These are phyloP conservation scores for Pristis pectinata DNA, from an alignment of 2,797 vertebrate genomes.

Conservation along the genomic window DNA sequence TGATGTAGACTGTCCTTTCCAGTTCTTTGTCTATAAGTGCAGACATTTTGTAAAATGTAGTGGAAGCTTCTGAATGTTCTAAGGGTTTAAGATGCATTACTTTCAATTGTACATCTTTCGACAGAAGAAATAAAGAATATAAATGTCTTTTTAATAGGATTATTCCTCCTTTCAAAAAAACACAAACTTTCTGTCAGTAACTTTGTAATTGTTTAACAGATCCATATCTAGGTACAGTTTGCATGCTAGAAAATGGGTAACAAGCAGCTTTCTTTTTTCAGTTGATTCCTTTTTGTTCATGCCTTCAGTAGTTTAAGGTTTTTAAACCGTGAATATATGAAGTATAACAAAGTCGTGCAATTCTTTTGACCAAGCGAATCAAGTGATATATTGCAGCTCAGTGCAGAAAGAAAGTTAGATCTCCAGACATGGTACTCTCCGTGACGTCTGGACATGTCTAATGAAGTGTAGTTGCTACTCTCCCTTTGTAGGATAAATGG, in stretches of 20 bases:
- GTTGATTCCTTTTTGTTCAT: background rate
- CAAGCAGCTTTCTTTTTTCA: background rate
- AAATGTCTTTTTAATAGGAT: no score
- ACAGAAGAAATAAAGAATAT: background rate
- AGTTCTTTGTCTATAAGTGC: background rate
- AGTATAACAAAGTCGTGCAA: background rate
- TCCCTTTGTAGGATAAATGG: no score
- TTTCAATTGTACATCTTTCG: background rate
- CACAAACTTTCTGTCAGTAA: background rate
- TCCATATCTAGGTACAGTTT: background rate
- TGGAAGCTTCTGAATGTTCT: background rate
- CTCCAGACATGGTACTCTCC: no score
- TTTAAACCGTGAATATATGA: background rate
- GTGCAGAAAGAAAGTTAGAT: background rate
- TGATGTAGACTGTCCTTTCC: conserved; percentile 1
- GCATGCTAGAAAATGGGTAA: background rate
- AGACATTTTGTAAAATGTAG: conserved; percentile 2
- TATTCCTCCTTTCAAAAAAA: background rate
- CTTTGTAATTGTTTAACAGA: background rate
- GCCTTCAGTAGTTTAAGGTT: background rate
- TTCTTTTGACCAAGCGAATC: background rate
- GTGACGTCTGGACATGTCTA: no score
- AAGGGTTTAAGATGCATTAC: background rate
- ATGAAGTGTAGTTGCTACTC: no score
- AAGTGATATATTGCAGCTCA: background rate